Evolutionary conservation across 2,888 invertebrate species (phyloP), one percentile per base, ranked within the genome.

Genomic region (Trachelus troglodyta): DNA sequence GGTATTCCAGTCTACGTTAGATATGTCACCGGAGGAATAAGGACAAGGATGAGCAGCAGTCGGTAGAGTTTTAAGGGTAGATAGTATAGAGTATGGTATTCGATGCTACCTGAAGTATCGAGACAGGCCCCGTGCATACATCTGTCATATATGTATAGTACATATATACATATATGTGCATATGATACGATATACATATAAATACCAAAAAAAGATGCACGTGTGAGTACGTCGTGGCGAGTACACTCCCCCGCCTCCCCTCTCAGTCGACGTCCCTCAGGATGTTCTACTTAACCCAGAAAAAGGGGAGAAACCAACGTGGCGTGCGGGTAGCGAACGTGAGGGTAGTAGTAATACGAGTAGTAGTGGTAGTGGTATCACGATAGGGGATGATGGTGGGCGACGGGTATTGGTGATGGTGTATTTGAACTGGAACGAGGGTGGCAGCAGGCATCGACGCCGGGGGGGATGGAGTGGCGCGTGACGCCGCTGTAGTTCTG

Each of bases 211-310:
- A 23, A 9, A 56, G 23, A 56, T 23, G 23, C 23, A 56, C 56
- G 31, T 34, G 31, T 30, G 71, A 33, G 71, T 12, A 71, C 30
- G 71, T 71, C 71, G 33, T 34, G 33, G 71, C 74, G n/a, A 76
- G 23, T 34, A 34, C 35, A 6, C 31, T 35, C 56, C 71, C 34
- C 34, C 75, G 12, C 30, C n/a, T 1, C 40, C 1, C 31, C 68
- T 23, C 69, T 33, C 69, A 30, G 71, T 76, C 73, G 71, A 6
- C 71, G 34, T 81, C 75, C 78, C 80, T 37, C 80, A 80, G 81
- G 79, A 81, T 76, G 80, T 81, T 81, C 80, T 79, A 79, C 80
- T 82, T 82, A 82, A 82, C 81, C 82, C 76, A 82, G 82, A 82
- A 82, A 81, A 81, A 78, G 73, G 81, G 75, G 74, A 78, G 77